These are phyloP conservation scores for Stenopsyche tienmushanensis DNA, from an alignment of 1,140 invertebrate species.

Conservation along the genomic window DNA sequence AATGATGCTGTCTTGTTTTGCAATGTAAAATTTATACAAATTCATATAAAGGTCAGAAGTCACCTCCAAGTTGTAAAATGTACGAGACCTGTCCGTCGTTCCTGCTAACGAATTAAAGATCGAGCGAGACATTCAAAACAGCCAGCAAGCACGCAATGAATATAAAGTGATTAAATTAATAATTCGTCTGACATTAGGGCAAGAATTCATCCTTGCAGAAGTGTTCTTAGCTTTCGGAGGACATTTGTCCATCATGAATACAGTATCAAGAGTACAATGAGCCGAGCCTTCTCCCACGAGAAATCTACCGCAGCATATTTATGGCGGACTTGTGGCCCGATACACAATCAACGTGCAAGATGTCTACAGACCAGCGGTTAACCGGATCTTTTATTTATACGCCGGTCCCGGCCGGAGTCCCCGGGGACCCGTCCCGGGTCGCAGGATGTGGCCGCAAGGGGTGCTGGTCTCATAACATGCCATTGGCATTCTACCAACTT, in stretches of 20 bases:
- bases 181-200: too few relatives aligned
- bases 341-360: neutral
- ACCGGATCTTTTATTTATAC: neutral
- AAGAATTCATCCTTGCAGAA: too few relatives aligned
- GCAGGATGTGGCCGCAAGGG: too few relatives aligned
- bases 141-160: too few relatives aligned
- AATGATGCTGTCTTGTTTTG: neutral
- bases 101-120: too few relatives aligned
- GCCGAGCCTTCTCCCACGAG: neutral
- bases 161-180: too few relatives aligned
- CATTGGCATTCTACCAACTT: neutral
- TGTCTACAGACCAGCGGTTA: neutral
- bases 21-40: neutral
- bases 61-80: too few relatives aligned
- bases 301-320: neutral
- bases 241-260: neutral
- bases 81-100: too few relatives aligned
- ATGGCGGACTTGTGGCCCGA: neutral
- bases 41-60: neutral
- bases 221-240: too few relatives aligned
- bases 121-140: too few relatives aligned
- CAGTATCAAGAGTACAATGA: neutral
- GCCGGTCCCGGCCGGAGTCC: too few relatives aligned
- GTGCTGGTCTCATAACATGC: neutral
- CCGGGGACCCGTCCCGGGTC: too few relatives aligned